Base-by-base conservation (phyloP, 2,113 vertebrate species). In the Syngnathoides biaculeatus region DNA sequence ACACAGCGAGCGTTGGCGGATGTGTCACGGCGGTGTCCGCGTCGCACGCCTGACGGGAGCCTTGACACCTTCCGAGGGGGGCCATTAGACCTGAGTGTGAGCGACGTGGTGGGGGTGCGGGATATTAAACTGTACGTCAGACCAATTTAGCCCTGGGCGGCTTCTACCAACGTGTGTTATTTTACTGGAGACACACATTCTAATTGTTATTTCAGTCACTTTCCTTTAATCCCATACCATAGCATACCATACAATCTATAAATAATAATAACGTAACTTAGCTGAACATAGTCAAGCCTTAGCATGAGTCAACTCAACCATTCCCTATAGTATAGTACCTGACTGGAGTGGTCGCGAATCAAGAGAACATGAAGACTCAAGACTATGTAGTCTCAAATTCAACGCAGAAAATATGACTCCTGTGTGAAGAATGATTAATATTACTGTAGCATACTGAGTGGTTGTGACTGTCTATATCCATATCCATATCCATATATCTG, bases 1-100 rank as follows among this genome's bases (percentile, higher is more conserved):
- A 81, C 74, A 13, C 65, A 55, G 81, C 62, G 73, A 61, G 81
- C 59, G 73, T 82, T 73, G 67, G 76, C 75, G 75, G 66, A 77
- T 80, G 71, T 80, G 75, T 81, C 80, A 78, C 70, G 39, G 61
- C 11, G 0, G 77, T 45, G 71, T 80, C 79, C 55, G 83, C 71
- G 17, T 68, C 69, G 64, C 62, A 57, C 67, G 65, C 74, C 67
- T 76, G 76, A 76, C 72, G 78, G 35, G 45, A 68, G 74, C 61
- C 71, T n/a, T 78, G 75, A 82, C 77, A 78, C 68, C 67, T 74
- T 71, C 75, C 73, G 71, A 69, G 39, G 35, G 55, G 81, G 53
- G 64, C 68, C 47, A 14, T 77, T 73, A 77, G 59, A 83, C 15
- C 52, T 20, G 52, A 61, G 67, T 61, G 73, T 27, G 68, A 75